Evolutionary conservation across 2,888 invertebrate species (phyloP).

Genomic region (Gymnocheta viridis): DNA sequence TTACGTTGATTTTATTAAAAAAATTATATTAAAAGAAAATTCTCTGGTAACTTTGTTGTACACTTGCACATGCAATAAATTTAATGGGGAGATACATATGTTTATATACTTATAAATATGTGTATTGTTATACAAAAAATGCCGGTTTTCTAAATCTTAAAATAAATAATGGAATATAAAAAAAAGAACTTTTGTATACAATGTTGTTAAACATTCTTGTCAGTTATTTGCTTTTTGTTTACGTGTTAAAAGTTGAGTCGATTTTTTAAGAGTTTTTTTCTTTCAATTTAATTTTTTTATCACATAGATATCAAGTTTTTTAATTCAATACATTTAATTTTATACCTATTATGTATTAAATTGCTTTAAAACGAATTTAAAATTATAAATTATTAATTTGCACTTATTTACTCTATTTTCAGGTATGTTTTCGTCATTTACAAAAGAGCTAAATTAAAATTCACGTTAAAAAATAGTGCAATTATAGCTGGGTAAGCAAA

Average conservation of each 20-base stretch:
- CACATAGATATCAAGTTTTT: constrained; percentile 13
- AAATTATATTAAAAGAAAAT: no score
- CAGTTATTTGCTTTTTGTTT: constrained; percentile 27
- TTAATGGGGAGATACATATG: neutral
- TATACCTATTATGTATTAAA: neutral
- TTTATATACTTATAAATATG: no score
- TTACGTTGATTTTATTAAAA: no score
- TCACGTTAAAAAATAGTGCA: neutral
- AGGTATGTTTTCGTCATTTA: constrained; percentile 52
- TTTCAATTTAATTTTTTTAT: neutral
- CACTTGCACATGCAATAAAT: neutral
- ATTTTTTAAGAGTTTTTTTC: neutral
- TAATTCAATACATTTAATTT: neutral
- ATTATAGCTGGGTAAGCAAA: constrained; percentile 38
- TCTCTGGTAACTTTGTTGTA: neutral
- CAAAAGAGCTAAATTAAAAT: neutral
- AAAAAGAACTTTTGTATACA: constrained; percentile 25
- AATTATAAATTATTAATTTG: constrained; percentile 35
- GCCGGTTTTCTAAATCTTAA: neutral
- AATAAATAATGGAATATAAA: neutral
- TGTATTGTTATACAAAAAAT: no score
- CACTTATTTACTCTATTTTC: constrained; percentile 46
- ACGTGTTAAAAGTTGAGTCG: constrained; percentile 23
- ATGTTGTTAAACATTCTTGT: constrained; percentile 29
- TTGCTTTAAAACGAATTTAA: constrained; percentile 12